phyloP scores from a whole-genome alignment of 2,797 vertebrate species.

The Pogoniulus pusillus region DNA sequence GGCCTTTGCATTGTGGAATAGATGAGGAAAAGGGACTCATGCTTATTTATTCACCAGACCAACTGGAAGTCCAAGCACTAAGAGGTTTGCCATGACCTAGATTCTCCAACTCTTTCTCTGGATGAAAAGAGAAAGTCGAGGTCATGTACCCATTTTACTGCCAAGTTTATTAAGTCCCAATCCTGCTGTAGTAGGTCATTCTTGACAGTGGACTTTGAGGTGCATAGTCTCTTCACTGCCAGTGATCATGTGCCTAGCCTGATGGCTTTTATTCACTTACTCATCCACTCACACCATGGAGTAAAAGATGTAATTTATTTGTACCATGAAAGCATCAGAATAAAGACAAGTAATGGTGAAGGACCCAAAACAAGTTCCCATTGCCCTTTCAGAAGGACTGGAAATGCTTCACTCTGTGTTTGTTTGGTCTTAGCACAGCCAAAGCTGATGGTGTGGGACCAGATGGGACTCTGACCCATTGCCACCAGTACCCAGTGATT shows the following conservation, averaged over 20 bases:
- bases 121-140: not conserved
- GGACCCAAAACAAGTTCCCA: not conserved
- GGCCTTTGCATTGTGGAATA: not conserved
- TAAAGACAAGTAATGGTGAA: not conserved
- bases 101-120: not conserved
- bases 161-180: not conserved
- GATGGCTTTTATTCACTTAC: not conserved
- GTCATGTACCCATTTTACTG: not conserved
- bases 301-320: not conserved
- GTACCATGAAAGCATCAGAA: not conserved
- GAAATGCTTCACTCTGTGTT: not conserved
- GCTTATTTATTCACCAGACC: not conserved
- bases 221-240: not conserved
- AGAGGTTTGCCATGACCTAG: not conserved
- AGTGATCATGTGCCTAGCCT: not conserved
- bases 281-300: rapidly evolving
- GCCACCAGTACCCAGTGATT: not conserved
- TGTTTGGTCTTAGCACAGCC: not conserved
- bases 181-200: not conserved
- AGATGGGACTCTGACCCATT: not conserved
- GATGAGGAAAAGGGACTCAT: not conserved
- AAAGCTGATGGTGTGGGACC: not conserved
- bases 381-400: not conserved
- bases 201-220: not conserved
- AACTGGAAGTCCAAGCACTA: not conserved